These are phyloP conservation scores for Dromas ardeola DNA, from an alignment of 2,113 vertebrate species.

Conservation along the genomic window DNA sequence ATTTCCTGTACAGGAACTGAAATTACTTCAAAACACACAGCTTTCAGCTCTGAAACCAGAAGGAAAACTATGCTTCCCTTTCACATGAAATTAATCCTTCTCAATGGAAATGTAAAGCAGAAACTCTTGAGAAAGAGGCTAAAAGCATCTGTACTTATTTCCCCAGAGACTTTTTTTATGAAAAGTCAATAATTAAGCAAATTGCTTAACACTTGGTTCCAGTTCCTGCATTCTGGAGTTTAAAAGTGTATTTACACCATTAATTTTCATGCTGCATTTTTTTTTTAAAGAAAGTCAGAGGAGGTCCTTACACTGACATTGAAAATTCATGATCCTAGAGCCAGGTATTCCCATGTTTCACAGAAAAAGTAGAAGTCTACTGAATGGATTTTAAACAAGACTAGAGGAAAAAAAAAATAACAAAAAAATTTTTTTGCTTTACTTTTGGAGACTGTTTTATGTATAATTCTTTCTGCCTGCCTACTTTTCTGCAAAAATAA, in stretches of 20 bases:
- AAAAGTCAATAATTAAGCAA: slow-evolving; percentile 88
- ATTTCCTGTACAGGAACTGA: slow-evolving; percentile 76
- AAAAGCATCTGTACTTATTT: slow-evolving; percentile 78
- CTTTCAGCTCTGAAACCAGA: slow-evolving; percentile 85
- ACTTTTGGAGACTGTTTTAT: slow-evolving; percentile 81
- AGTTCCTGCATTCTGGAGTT: slow-evolving; percentile 81
- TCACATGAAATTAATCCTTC: slow-evolving; percentile 68
- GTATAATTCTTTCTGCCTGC: slow-evolving; percentile 83
- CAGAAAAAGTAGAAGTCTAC: slow-evolving; percentile 72
- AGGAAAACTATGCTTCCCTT: slow-evolving; percentile 77
- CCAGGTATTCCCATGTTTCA: slow-evolving; percentile 69
- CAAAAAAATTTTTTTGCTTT: slow-evolving; percentile 72
- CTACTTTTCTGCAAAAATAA: slow-evolving; percentile 85
- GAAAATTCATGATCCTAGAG: slow-evolving; percentile 68
- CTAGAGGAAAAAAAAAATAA: slow-evolving; percentile 28
- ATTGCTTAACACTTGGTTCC: slow-evolving; percentile 84
- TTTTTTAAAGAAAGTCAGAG: slow-evolving; percentile 72
- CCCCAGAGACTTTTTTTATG: slow-evolving; percentile 80
- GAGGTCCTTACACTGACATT: slow-evolving; percentile 74
- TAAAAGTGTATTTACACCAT: slow-evolving; percentile 76
- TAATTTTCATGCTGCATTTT: slow-evolving; percentile 79
- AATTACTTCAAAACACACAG: slow-evolving; percentile 82
- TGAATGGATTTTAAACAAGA: slow-evolving; percentile 75
- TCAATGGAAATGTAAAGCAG: slow-evolving; percentile 74
- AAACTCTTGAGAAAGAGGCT: slow-evolving; percentile 78